Evolutionary conservation across 2,113 vertebrate species (phyloP).

Genomic region (Melanerpes formicivorus): DNA sequence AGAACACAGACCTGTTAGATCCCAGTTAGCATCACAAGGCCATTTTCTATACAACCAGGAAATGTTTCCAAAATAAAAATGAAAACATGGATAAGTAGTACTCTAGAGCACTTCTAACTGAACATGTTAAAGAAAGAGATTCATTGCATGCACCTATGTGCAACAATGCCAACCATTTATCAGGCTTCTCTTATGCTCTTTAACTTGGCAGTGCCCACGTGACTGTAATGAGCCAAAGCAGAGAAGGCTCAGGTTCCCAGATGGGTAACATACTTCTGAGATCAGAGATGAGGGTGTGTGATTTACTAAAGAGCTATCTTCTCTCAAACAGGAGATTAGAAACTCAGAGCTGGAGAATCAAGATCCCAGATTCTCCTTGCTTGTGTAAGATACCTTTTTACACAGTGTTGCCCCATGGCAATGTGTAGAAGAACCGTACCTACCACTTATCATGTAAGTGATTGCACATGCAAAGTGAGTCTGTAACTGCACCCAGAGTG

Average conservation of each 20-base stretch:
- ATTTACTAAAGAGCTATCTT: background rate
- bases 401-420: background rate
- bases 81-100: background rate
- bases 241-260: background rate
- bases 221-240: background rate
- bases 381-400: background rate
- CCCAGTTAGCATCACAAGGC: background rate
- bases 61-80: background rate
- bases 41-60: background rate
- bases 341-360: background rate
- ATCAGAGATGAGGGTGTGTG: background rate
- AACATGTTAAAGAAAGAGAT: background rate
- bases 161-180: background rate
- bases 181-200: background rate
- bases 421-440: background rate
- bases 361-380: background rate
- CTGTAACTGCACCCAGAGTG: background rate
- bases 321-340: background rate
- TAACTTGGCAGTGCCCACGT: background rate
- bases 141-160: background rate
- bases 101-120: background rate
- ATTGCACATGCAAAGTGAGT: background rate
- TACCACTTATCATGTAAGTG: background rate
- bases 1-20: background rate
- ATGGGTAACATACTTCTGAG: background rate